Evolutionary conservation across 2,888 invertebrate species (phyloP), one percentile per base, ranked within the genome.

Genomic region (Agriopis leucophaearia): DNA sequence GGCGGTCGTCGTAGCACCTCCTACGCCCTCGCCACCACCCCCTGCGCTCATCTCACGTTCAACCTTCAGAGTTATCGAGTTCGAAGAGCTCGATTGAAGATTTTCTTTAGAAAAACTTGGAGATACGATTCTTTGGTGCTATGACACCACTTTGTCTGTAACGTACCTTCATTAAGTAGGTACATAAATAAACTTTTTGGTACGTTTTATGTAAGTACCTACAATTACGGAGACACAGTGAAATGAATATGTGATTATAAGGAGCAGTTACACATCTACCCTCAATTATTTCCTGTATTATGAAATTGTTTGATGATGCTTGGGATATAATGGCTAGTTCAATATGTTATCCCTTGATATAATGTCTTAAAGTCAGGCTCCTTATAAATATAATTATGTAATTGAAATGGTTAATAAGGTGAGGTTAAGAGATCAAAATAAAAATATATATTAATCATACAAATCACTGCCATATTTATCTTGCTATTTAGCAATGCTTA

Each of bases 71-170:
- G 86, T 94, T 61, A 82, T 93, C 51, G 86, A 92, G 74, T 90
- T 88, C 57, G 91, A 93, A 65, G 91, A 91, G 75, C 86, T 92
- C 71, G 92, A 93, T 81, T 93, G 89, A 92, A 78, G 51, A 68
- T 38, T 73, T 54, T 68, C 59, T 2, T 51, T 47, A 52, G 54
- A 42, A 67, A 69, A 73, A 44, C 51, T 69, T 70, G 73, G 69
- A 64, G n/a, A 50, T 27, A 16, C 40, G n/a, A 50, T 40, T 57
- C 63, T 44, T 48, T 66, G 73, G 73, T 70, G 69, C 18, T 66
- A 44, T 58, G 54, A 27, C 57, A 52, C 61, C 66, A 48, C 1
- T 55, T 6, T 52, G 27, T 0, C 12, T 18, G 10, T 18, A 27
- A 27, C 18, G 3, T n/a, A 8, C 8, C 10, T 1, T n/a, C 0